Conservation (phyloP, 2,797 vertebrate genomes). For the Aulostomus chinensis region DNA sequence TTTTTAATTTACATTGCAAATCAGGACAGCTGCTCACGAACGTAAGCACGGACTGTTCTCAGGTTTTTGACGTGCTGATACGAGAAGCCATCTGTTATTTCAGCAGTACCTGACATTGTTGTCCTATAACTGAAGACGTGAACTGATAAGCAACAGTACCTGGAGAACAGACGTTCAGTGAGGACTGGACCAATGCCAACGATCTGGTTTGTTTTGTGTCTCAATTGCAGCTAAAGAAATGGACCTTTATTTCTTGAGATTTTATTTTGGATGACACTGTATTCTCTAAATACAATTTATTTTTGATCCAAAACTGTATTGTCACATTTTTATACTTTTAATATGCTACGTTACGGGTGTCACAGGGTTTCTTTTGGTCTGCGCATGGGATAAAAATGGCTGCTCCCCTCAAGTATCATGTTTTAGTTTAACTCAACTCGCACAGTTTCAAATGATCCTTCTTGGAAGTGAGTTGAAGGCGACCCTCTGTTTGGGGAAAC, state of each 20-base stretch:
- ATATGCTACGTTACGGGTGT: conserved; percentile 3
- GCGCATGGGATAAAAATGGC: conserved; percentile 27
- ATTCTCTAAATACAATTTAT: conserved; percentile 31
- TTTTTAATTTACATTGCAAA: too few species aligned
- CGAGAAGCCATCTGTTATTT: conserved; percentile 9
- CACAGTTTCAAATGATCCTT: conserved; percentile 36
- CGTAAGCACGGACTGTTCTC: conserved; percentile 2
- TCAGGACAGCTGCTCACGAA: conserved; percentile 7
- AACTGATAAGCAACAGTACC: conserved; percentile 16
- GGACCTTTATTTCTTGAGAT: conserved; percentile 10
- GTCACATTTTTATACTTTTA: conserved; percentile 1
- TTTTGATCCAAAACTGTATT: conserved; percentile 22
- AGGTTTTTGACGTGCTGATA: conserved; percentile 3
- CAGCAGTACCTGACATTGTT: conserved; percentile 9
- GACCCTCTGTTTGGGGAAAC: conserved; percentile 7
- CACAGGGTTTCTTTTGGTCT: conserved; percentile 13
- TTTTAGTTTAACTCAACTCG: conserved; percentile 45
- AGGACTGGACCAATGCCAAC: conserved; percentile 42
- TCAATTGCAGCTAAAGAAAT: conserved; percentile 19
- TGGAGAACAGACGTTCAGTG: conserved; percentile 17
- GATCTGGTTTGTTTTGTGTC: conserved; percentile 12
- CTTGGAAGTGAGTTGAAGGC: conserved; percentile 21
- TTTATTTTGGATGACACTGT: conserved; percentile 22
- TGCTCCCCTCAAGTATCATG: conserved; percentile 40
- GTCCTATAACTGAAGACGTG: conserved; percentile 6